Base-by-base conservation (phyloP, 2,113 vertebrate genomes). In the Apteryx mantelli region DNA sequence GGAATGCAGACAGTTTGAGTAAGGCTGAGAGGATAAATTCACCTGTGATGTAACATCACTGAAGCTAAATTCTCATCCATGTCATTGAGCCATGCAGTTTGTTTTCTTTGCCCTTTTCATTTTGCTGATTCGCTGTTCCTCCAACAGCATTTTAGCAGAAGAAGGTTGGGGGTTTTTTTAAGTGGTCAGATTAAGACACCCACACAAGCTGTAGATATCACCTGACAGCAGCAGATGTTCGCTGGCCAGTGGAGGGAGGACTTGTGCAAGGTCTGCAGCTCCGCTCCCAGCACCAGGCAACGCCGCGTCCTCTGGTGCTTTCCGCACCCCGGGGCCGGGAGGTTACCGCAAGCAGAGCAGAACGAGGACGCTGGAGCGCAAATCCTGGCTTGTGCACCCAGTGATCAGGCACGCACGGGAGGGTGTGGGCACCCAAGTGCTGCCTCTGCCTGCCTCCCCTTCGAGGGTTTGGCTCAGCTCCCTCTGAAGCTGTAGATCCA, bases 231-330 rank as follows among this genome's bases (percentile, higher is more conserved):
- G 81, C 44, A 48, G 70, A 19, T 1, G 1, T 1, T 81, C 55
- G 11, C 42, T 36, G 83, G 34, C 13, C 73, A 70, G 68, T 3
- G 3, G 5, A 44, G 10, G 3, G 4, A 53, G 10, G 9, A 24
- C 28, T 48, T 15, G 46, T 55, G 50, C 60, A 21, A 82, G 69
- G 69, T 19, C 77, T 74, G 83, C 76, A 40, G 28, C 52, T n/a
- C 3, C 1, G 65, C 21, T 89, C 50, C 50, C 53, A 17, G 73
- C 2, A 0, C n/a, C 34, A n/a, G 0, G 0, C 40, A 18, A 20
- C 4, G 0, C 32, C 2, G 8, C 1, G 3, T 4, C 58, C 55
- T 56, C 76, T 9, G 21, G 42, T 32, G 69, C 7, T 0, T 80
- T 78, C 86, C 4, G 1, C 65, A 24, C 48, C 28, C 48, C 9